phyloP scores from a whole-genome alignment of 2,113 vertebrate species.

The Abramis brama region DNA sequence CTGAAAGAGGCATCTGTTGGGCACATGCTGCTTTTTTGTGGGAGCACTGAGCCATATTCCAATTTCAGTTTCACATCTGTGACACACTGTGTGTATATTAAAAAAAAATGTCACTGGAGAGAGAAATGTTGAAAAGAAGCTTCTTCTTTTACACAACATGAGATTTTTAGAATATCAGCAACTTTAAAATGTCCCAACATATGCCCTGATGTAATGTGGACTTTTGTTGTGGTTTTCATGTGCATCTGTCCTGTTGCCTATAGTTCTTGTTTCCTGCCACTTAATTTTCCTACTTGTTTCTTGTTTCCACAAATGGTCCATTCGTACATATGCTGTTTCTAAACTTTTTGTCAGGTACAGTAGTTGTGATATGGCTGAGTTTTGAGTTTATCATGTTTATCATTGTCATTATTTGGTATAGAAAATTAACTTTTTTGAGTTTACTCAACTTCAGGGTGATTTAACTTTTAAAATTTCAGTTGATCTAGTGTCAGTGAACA shows the following conservation, averaged over 20 bases:
- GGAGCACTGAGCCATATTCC: neutral
- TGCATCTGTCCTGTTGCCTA: neutral
- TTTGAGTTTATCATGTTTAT: neutral
- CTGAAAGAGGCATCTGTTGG: constrained; percentile 63
- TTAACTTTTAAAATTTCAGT: neutral
- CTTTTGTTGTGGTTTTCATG: neutral
- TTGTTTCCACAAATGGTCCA: neutral
- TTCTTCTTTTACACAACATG: neutral
- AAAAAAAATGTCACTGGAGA: neutral
- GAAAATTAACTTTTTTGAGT: neutral
- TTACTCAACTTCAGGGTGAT: neutral
- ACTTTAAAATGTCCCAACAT: neutral
- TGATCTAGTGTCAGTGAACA: neutral
- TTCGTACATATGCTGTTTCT: neutral
- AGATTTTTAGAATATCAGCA: neutral
- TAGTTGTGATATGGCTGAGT: neutral
- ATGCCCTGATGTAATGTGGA: neutral
- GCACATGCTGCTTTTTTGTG: constrained; percentile 60
- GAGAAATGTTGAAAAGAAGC: neutral
- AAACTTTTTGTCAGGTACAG: neutral
- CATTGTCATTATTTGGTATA: neutral
- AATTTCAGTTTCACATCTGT: constrained; percentile 36
- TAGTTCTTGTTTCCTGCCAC: neutral
- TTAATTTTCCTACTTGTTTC: neutral
- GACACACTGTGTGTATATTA: neutral